A percentile compares a stretch with the other conserved stretches of the same genome.
Conservation (phyloP, 1,140 invertebrate species). For the Theocolax elegans region DNA sequence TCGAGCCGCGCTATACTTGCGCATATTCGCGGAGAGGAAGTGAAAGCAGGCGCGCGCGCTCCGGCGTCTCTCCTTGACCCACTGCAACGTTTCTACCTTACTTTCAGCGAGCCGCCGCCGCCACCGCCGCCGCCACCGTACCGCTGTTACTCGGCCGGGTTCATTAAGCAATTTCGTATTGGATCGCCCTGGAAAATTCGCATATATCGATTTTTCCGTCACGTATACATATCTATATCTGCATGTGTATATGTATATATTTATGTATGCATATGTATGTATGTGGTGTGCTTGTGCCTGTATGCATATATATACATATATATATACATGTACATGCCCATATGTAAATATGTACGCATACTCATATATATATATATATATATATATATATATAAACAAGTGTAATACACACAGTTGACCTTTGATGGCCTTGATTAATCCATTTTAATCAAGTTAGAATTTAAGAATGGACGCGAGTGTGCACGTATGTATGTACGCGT, state of each 20-base stretch:
- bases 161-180: conserved; percentile 66
- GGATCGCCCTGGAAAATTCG: not conserved
- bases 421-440: no score
- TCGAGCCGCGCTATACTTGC: no score
- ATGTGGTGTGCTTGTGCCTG: not conserved
- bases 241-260: not conserved
- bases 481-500: conserved; percentile 23
- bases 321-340: no score
- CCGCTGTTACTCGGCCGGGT: conserved; percentile 51
- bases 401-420: no score
- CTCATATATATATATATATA: no score
- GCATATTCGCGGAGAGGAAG: conserved; percentile 60
- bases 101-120: conserved; percentile 57
- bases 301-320: conserved; percentile 44
- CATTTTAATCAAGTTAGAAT: no score
- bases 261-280: conserved; percentile 27
- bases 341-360: no score
- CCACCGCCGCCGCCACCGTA: not conserved
- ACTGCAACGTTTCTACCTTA: conserved; percentile 68
- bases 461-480: not conserved
- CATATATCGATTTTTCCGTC: not conserved
- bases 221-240: no score
- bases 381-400: no score
- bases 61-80: conserved; percentile 67
- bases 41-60: conserved; percentile 56